Evolutionary conservation across 2,113 vertebrate species (phyloP), one percentile per base, ranked within the genome.

Genomic region (Dicentrarchus labrax): DNA sequence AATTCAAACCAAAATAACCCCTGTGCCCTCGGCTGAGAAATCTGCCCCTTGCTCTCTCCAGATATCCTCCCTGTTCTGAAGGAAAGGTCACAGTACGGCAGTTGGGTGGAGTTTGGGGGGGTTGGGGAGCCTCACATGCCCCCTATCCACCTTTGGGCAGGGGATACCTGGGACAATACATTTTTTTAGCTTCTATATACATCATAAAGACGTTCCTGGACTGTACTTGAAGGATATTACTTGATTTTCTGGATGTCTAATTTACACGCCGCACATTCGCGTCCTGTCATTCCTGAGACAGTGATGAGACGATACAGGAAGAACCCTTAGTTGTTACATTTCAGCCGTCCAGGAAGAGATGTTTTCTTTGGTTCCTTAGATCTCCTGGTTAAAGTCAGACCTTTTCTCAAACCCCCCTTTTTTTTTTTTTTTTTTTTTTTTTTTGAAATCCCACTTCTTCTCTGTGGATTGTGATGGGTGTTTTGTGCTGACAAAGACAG

Each of bases 1-100:
- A 92, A 94, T 92, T 93, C 86, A 87, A 94, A 91, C 90, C 91
- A 88, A 93, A 94, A 93, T 92, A 93, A 94, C 90, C 91, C 54
- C 85, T 82, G 78, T 89, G 88, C 91, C 91, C 93, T 89, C 77
- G 85, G 85, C 86, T 91, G 88, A 93, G 88, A 93, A 93, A 89
- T 80, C 80, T 83, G 72, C 65, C 77, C 89, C 68, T 81, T 39
- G 56, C 85, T 91, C 87, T 60, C 83, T 84, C 24, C 82, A 91
- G 85, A 88, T 80, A 88, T 83, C 86, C 86, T 92, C 90, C 73
- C 80, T 84, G 68, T 87, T 91, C 82, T 73, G 85, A 88, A 87
- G 86, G 86, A 93, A 93, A 93, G 94, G 94, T 92, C 92, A 92
- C 78, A 56, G 66, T 71, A 65, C 47, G 74, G 78, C 84, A 79